phyloP scores from a whole-genome alignment of 2,113 vertebrate genomes.

The Campylomormyrus numenius region DNA sequence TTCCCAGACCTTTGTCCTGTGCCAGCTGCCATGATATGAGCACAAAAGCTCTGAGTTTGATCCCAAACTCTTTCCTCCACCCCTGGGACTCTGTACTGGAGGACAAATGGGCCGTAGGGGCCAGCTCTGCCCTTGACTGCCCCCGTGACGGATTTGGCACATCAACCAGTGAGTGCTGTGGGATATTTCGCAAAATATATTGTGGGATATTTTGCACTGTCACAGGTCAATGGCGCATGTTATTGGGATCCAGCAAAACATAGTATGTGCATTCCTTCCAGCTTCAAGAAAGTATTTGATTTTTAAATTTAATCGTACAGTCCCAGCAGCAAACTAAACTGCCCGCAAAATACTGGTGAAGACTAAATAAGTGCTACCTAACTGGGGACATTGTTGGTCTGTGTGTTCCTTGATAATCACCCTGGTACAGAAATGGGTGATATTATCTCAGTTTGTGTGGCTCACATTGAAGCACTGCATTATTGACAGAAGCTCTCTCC shows the following conservation, averaged over 20 bases:
- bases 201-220: slow-evolving; percentile 39
- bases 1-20: background rate
- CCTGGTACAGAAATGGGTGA: background rate
- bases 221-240: slow-evolving; percentile 39
- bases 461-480: background rate
- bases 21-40: background rate
- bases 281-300: background rate
- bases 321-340: background rate
- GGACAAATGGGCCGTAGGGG: slow-evolving; percentile 29
- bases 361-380: background rate
- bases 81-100: background rate
- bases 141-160: slow-evolving; percentile 35
- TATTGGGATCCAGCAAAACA: slow-evolving; percentile 31
- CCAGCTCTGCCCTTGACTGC: slow-evolving; percentile 28
- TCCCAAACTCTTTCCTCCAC: background rate
- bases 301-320: background rate
- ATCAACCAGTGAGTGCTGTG: slow-evolving; percentile 39
- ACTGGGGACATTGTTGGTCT: background rate
- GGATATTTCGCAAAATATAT: slow-evolving; percentile 38
- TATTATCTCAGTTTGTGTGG: background rate
- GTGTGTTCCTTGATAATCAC: background rate
- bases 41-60: background rate
- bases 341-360: background rate
- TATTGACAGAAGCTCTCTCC: background rate
- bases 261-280: background rate